Conservation (phyloP, 2,797 vertebrate species). For the Pogoniulus pusillus region DNA sequence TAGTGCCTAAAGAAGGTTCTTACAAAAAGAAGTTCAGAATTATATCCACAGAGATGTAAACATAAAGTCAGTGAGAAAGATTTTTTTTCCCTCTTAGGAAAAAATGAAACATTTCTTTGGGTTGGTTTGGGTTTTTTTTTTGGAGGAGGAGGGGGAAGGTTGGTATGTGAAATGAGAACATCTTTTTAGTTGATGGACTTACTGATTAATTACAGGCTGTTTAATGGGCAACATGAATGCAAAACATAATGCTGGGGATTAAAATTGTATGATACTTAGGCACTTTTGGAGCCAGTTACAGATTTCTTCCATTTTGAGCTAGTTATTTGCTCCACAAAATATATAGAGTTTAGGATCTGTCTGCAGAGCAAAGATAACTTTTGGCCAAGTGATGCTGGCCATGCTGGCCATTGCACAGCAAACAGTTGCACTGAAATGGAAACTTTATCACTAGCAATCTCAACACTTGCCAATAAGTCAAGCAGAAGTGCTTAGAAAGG, state of each 20-base stretch:
- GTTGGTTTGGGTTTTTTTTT: not conserved
- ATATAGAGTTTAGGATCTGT: not conserved
- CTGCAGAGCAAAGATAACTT: not conserved
- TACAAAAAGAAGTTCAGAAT: not conserved
- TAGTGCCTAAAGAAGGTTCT: not conserved
- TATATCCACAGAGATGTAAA: not conserved
- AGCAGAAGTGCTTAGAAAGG: not conserved
- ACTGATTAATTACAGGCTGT: not conserved
- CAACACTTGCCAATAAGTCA: not conserved
- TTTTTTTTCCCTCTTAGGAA: not conserved
- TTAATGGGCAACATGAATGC: not conserved
- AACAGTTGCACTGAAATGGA: not conserved
- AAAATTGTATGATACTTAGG: rapidly evolving
- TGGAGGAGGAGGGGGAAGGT: not conserved
- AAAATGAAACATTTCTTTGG: not conserved
- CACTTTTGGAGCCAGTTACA: not conserved
- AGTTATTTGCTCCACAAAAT: not conserved
- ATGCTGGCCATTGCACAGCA: not conserved
- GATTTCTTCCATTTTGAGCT: not conserved
- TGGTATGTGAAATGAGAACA: not conserved
- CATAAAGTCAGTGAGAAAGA: not conserved
- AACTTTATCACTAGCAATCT: not conserved
- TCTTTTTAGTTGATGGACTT: not conserved
- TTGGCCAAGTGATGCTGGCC: not conserved
- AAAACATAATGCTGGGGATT: not conserved